Evolutionary conservation across 2,888 invertebrate genomes (phyloP), one percentile per base, ranked within the genome.

Genomic region (Octonoba sinensis): DNA sequence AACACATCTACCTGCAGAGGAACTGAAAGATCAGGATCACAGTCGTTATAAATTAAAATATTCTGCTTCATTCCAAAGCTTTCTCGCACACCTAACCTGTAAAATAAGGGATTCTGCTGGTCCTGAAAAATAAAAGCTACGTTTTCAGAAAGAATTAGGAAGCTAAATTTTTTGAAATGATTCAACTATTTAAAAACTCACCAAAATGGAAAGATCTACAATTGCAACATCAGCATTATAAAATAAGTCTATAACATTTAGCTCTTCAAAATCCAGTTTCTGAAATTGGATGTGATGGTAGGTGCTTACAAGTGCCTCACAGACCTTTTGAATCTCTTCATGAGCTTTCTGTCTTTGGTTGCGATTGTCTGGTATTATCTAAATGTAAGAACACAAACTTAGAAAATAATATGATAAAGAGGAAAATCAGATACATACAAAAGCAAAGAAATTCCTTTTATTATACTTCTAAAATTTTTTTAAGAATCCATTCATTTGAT

Each of bases 171-270:
- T 16, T 22, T 59, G 20, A 54, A 36, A 73, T 16, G 2, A 51
- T 46, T 56, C n/a, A 66, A 47, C 56, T 47, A 27, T 51, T 51
- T n/a, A 11, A 11, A n/a, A 24, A 62, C 71, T 47, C 64, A 84
- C 85, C 27, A 86, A 87, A 71, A 97, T 90, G 49, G 96, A 96
- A 86, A 99, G 91, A 89, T 99, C 99, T 59, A 99, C 96, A 56
- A 99, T 91, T 0, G 96, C 97, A 62, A 99, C 96, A 89, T 99
- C 99, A 0, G 99, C 99, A 92, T 97, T 97, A 90, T 99, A 99
- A 90, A 99, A 99, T 85, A 93, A 93, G 88, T 98, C 97, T 87
- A 98, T 90, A 0, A 96, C 95, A 89, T 95, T 95, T 16, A 96
- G 94, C 90, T 99, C 99, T 0, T 98, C 99, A 90, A 97, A 99